These are phyloP conservation scores for Callipepla californica DNA, from an alignment of 2,113 vertebrate genomes.

Conservation along the genomic window DNA sequence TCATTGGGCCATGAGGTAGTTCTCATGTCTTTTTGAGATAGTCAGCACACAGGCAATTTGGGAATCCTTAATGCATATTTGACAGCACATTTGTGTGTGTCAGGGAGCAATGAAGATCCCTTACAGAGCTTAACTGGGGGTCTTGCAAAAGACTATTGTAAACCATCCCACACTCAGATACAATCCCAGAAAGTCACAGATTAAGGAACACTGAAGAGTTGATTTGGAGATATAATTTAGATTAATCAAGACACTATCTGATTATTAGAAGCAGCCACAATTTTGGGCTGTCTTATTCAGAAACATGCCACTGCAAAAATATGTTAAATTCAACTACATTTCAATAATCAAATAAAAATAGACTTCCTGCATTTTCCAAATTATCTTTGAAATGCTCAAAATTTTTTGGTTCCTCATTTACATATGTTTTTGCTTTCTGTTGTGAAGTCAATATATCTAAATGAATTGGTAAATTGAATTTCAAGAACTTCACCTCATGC, in stretches of 20 bases:
- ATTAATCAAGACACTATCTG: background rate
- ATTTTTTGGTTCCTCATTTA: background rate
- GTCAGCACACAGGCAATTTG: fast-evolving
- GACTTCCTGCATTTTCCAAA: background rate
- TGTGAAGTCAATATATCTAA: background rate
- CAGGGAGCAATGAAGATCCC: background rate
- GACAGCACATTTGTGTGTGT: background rate
- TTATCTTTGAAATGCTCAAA: background rate
- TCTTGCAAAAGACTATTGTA: background rate
- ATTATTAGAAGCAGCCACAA: background rate
- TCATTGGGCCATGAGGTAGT: too few relatives aligned
- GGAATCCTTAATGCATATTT: background rate
- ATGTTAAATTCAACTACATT: background rate
- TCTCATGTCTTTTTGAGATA: background rate
- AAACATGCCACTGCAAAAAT: background rate
- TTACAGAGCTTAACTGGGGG: background rate
- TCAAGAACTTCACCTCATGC: background rate
- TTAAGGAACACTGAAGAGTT: background rate
- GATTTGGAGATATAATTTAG: background rate
- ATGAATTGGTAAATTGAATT: background rate
- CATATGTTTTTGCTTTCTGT: background rate
- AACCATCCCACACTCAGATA: background rate
- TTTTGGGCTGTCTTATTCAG: background rate
- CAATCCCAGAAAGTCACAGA: background rate
- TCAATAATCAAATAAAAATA: background rate